Evolutionary conservation across 1,140 invertebrate genomes (phyloP).

Genomic region (Drosophila orena): DNA sequence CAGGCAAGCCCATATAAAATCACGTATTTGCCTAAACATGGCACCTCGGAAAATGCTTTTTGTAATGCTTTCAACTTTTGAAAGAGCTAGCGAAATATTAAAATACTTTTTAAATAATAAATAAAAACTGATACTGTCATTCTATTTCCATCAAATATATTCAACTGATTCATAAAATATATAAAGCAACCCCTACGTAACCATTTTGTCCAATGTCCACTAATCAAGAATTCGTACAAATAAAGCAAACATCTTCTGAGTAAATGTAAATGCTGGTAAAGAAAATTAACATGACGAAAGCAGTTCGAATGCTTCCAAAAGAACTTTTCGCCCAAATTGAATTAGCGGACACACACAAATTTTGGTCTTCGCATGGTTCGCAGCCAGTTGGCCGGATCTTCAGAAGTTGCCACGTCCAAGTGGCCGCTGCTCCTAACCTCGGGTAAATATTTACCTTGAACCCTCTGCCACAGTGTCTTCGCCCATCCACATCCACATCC

Average conservation of each 20-base stretch:
- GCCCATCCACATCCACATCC: background rate
- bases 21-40: no score
- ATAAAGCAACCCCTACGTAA: no score
- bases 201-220: background rate
- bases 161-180: background rate
- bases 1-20: background rate
- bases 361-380: background rate
- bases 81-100: background rate
- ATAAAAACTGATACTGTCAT: no score
- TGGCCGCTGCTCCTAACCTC: constrained; percentile 57
- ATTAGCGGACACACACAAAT: constrained; percentile 55
- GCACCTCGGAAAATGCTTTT: no score
- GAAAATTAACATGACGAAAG: background rate
- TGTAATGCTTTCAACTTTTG: background rate
- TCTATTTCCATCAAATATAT: no score
- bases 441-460: constrained; percentile 69
- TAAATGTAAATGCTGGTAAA: background rate
- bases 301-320: constrained; percentile 4
- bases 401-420: constrained; percentile 31
- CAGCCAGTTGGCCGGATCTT: constrained; percentile 18
- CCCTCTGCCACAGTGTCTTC: constrained; percentile 1
- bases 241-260: constrained; percentile 4
- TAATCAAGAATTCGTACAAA: constrained; percentile 6
- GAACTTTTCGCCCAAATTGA: constrained; percentile 66
- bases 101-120: no score